These are phyloP conservation scores for Portunus trituberculatus DNA, from an alignment of 1,140 invertebrate genomes.

Conservation along the genomic window DNA sequence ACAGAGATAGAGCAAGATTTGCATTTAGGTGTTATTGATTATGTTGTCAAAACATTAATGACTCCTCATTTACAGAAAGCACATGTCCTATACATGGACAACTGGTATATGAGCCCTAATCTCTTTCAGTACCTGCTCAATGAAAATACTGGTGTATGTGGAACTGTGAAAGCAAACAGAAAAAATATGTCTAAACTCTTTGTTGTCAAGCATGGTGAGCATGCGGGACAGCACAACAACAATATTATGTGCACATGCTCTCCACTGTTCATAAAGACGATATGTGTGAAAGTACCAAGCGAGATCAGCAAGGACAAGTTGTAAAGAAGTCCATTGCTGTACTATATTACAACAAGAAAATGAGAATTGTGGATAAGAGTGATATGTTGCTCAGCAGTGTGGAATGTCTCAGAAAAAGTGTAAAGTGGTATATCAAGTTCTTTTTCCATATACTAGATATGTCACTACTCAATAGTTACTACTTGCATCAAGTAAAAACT, in stretches of 20 bases:
- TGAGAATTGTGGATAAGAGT: slow-evolving; percentile 38
- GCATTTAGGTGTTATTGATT: slow-evolving; percentile 78
- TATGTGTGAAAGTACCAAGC: background rate
- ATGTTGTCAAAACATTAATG: slow-evolving; percentile 79
- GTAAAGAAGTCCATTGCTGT: slow-evolving; percentile 18
- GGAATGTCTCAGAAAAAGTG: slow-evolving; percentile 10
- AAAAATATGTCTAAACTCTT: slow-evolving; percentile 56
- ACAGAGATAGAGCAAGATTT: slow-evolving; percentile 50
- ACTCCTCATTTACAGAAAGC: slow-evolving; percentile 79
- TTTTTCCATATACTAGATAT: slow-evolving; percentile 31
- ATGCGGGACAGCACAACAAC: background rate
- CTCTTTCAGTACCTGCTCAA: slow-evolving; percentile 79
- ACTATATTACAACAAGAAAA: background rate
- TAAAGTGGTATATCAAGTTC: background rate
- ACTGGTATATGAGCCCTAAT: slow-evolving; percentile 80
- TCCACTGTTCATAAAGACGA: background rate
- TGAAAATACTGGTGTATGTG: slow-evolving; percentile 76
- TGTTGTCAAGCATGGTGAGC: background rate
- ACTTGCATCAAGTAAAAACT: background rate
- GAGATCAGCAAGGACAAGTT: background rate
- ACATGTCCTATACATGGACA: slow-evolving; percentile 80
- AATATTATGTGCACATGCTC: background rate
- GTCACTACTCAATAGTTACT: slow-evolving; percentile 15
- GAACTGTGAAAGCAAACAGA: slow-evolving; percentile 15
- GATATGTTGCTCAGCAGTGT: slow-evolving; percentile 26